These are phyloP conservation scores for Harlomillsia oculata DNA, from an alignment of 1,140 invertebrate genomes.

Conservation along the genomic window DNA sequence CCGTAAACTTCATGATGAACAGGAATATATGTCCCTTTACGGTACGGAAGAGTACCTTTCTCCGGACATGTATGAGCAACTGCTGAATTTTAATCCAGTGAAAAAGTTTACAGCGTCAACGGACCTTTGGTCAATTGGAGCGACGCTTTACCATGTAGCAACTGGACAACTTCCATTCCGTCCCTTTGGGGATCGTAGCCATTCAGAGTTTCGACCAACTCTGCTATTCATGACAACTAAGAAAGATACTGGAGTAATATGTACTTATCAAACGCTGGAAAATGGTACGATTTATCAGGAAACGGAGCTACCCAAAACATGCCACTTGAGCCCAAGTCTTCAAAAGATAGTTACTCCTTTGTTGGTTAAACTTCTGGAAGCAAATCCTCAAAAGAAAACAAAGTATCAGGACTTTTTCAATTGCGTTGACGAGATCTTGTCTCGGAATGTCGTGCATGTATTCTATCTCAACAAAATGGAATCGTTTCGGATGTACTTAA, in stretches of 20 bases:
- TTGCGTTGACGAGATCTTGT: conserved; percentile 60
- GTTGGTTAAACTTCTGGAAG: conserved; percentile 79
- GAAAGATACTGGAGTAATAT: conserved; percentile 87
- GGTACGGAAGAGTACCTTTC: conserved; percentile 96
- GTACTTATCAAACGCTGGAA: conserved; percentile 76
- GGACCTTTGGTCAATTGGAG: conserved; percentile 94
- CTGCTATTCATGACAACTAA: conserved; percentile 89
- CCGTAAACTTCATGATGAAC: conserved; percentile 83
- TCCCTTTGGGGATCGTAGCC: conserved; percentile 82
- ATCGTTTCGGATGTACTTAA: conserved; percentile 63
- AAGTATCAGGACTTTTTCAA: conserved; percentile 85
- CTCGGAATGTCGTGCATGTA: conserved; percentile 47
- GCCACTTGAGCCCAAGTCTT: conserved; percentile 68
- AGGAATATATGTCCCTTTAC: conserved; percentile 90
- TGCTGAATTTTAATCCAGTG: conserved; percentile 52
- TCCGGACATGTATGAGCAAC: conserved; percentile 87
- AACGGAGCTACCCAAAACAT: conserved; percentile 69
- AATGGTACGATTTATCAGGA: conserved; percentile 86
- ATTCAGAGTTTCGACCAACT: conserved; percentile 87
- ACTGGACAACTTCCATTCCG: conserved; percentile 87
- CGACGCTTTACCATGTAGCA: conserved; percentile 87
- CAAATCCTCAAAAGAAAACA: conserved; percentile 77
- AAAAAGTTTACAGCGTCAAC: conserved; percentile 72
- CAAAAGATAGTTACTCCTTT: conserved; percentile 80
- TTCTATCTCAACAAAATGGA: conserved; percentile 72